Evolutionary conservation across 2,888 invertebrate genomes (phyloP).

Genomic region (Philonicus albiceps): DNA sequence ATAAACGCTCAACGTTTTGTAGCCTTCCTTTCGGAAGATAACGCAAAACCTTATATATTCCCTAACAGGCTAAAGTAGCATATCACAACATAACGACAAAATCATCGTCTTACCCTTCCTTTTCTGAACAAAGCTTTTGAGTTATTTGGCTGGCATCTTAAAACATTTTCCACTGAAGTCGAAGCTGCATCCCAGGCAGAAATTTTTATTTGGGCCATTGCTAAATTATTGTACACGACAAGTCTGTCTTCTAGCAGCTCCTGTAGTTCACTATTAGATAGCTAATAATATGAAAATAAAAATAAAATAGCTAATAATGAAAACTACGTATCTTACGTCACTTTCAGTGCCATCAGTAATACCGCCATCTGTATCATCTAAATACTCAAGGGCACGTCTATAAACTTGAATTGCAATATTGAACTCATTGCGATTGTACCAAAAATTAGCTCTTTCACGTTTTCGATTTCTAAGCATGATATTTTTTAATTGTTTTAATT

Average conservation of each 20-base stretch:
- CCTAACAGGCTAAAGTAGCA: neutral
- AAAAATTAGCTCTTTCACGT: slow-evolving; percentile 88
- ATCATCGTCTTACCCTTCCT: slow-evolving; percentile 67
- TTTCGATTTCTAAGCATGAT: slow-evolving; percentile 70
- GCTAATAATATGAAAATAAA: neutral
- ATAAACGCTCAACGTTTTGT: no score
- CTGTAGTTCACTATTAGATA: slow-evolving; percentile 69
- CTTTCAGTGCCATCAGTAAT: slow-evolving; percentile 67
- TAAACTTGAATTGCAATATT: slow-evolving; percentile 86
- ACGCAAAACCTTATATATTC: no score
- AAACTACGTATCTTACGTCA: slow-evolving; percentile 54
- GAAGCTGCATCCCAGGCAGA: slow-evolving; percentile 86
- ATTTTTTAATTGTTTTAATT: neutral
- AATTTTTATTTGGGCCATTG: slow-evolving; percentile 89
- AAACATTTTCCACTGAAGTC: slow-evolving; percentile 81
- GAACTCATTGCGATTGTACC: slow-evolving; percentile 84
- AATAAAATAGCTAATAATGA: slow-evolving; percentile 25
- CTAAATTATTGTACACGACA: slow-evolving; percentile 90
- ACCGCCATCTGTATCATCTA: slow-evolving; percentile 77
- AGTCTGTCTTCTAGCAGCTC: slow-evolving; percentile 79
- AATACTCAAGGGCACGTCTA: slow-evolving; percentile 80
- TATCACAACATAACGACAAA: neutral
- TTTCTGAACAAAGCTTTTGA: slow-evolving; percentile 91
- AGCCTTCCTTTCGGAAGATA: neutral
- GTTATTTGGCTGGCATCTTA: slow-evolving; percentile 85